Evolutionary conservation across 1,140 invertebrate genomes (phyloP), one percentile per base, ranked within the genome.

Genomic region (Chrysoperla carnea): DNA sequence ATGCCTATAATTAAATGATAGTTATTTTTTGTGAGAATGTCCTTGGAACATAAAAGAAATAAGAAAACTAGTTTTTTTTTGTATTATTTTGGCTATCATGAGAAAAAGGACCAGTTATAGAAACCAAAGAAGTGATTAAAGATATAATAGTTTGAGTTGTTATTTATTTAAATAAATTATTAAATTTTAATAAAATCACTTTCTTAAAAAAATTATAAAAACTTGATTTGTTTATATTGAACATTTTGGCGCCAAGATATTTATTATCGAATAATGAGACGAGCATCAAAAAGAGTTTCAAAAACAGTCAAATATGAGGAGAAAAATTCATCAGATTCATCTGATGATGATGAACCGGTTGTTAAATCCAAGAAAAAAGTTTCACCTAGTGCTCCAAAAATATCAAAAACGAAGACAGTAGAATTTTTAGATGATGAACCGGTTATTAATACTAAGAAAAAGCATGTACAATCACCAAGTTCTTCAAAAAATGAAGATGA

Each of bases 401-500:
- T 23, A 23, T 23, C 17, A 5, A 23, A 23, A 23, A 23, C 17
- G 5, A 5, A 23, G 17, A 23, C 17, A 3, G 17, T 23, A 3
- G 17, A 3, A 3, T 23, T 5, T 23, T 23, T 5, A 33, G 31
- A 33, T 11, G 8, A 12, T 33, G 31, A 33, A 33, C 6, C 31
- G 8, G 31, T 33, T 11, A 2, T 11, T 11, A 33, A 33, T 4
- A 4, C 8, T 4, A 33, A 12, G n/a, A 9, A 12, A 33, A 12
- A 33, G 2, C 3, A 2, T 11, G 6, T 4, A 4, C 8, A 33
- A 12, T 12, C 8, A 12, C 31, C 31, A 12, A 33, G 31, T 11
- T 9, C 8, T 4, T 11, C 31, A 33, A 33, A 11, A 4, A 6
- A 33, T 33, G 31, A 33, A 33, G 58, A 62, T 7, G 55, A 59